A percentile compares a stretch with the other conserved stretches of the same genome.
Conservation (phyloP, 2,888 invertebrate species). For the Syritta pipiens region DNA sequence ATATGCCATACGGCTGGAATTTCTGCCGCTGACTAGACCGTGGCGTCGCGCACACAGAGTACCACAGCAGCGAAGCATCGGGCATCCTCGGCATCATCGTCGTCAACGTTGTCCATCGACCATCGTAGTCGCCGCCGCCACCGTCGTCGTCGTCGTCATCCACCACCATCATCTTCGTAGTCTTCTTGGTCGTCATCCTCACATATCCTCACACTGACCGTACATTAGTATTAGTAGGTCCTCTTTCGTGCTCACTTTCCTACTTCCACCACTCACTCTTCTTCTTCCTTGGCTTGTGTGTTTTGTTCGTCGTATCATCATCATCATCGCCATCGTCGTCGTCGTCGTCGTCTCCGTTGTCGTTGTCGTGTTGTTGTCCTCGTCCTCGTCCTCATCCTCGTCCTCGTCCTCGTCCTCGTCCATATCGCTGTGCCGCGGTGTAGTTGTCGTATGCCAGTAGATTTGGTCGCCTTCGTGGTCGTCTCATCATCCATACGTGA, state of each 20-base stretch:
- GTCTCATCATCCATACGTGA: constrained; percentile 69
- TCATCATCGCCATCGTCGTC: constrained; percentile 48
- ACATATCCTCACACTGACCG: constrained; percentile 49
- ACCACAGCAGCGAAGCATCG: constrained; percentile 21
- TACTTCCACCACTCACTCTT: constrained; percentile 19
- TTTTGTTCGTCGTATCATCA: constrained; percentile 56
- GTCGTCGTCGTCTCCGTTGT: neutral
- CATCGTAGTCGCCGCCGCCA: constrained; percentile 29
- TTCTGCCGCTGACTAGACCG: constrained; percentile 60
- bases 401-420: constrained; percentile 72
- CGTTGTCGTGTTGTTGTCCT: constrained; percentile 59
- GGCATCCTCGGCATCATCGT: constrained; percentile 36
- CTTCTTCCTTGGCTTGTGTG: constrained; percentile 49
- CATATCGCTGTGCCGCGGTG: constrained; percentile 25
- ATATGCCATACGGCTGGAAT: constrained; percentile 70
- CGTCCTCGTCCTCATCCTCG: constrained; percentile 49
- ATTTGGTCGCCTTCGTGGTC: constrained; percentile 66
- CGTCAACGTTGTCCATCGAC: constrained; percentile 22
- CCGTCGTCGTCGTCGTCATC: constrained; percentile 38
- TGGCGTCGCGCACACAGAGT: constrained; percentile 37
- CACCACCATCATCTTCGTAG: constrained; percentile 56
- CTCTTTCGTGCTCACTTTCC: constrained; percentile 38
- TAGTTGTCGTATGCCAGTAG: constrained; percentile 57
- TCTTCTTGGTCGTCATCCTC: constrained; percentile 60
- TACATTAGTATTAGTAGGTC: constrained; percentile 62